phyloP scores from a whole-genome alignment of 1,140 invertebrate genomes.

The Bactericera cockerelli region DNA sequence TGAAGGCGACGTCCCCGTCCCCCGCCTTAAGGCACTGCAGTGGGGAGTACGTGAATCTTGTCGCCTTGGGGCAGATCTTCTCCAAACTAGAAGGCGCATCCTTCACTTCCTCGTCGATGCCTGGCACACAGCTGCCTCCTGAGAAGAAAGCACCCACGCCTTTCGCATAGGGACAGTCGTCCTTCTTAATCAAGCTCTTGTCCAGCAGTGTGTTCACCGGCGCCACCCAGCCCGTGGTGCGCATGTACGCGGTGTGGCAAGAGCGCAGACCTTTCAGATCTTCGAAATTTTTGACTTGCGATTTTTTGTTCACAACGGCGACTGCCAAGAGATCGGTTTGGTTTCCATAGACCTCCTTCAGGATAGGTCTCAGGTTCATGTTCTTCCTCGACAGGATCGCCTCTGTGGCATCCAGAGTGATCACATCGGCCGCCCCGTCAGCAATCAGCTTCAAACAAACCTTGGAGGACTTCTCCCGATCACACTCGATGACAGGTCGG shows the following conservation, averaged over 20 bases:
- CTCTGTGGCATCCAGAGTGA: conserved; percentile 41
- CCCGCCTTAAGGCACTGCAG: conserved; percentile 43
- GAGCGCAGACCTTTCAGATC: conserved; percentile 37
- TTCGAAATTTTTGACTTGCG: conserved; percentile 27
- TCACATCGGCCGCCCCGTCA: conserved; percentile 41
- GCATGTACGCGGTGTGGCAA: conserved; percentile 30
- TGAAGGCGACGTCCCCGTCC: conserved; percentile 45
- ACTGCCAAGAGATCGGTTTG: conserved; percentile 35
- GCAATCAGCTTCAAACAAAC: conserved; percentile 52
- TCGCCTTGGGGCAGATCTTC: neutral
- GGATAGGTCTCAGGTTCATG: conserved; percentile 31
- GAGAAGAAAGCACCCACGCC: conserved; percentile 35
- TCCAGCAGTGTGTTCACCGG: conserved; percentile 33
- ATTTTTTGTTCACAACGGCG: conserved; percentile 38
- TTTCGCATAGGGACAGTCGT: conserved; percentile 30
- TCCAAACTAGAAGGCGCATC: neutral
- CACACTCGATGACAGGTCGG: conserved; percentile 49
- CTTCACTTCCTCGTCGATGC: neutral
- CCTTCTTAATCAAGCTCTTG: conserved; percentile 29
- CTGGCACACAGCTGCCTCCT: conserved; percentile 25
- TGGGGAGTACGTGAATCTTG: conserved; percentile 2
- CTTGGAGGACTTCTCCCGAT: conserved; percentile 33
- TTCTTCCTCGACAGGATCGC: conserved; percentile 38
- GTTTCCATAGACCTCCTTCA: conserved; percentile 35
- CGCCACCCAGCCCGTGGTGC: conserved; percentile 35